These are phyloP conservation scores for Myiotriccus ornatus DNA, from an alignment of 2,797 vertebrate genomes.

Conservation along the genomic window DNA sequence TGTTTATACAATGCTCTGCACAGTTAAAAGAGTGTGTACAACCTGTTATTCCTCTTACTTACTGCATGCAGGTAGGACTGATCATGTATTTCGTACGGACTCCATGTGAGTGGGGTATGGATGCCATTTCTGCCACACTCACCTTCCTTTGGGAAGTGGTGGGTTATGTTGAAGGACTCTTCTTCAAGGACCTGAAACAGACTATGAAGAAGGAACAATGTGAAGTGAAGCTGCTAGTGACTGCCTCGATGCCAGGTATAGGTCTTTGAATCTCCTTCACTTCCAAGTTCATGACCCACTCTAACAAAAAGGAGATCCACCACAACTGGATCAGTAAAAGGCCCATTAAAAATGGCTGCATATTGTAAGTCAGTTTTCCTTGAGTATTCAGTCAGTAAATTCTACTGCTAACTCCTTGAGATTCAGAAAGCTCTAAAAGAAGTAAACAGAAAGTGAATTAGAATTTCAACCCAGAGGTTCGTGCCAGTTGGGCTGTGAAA, in stretches of 20 bases:
- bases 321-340: neutral
- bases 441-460: neutral
- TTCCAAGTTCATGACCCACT: neutral
- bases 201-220: constrained; percentile 99
- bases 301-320: neutral
- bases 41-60: neutral
- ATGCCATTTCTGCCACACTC: constrained; percentile 96
- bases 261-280: neutral
- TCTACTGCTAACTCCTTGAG: neutral
- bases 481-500: constrained; percentile 8
- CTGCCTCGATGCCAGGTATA: constrained; percentile 97
- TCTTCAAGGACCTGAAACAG: constrained; percentile 99
- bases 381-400: constrained; percentile 21
- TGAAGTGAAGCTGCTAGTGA: constrained; percentile 96
- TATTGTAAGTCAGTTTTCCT: neutral
- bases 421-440: neutral
- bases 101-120: constrained; percentile 98
- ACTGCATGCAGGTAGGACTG: constrained; percentile 85
- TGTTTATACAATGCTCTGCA: neutral
- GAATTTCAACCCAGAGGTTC: neutral
- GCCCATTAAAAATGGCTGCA: neutral
- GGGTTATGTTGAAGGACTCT: constrained; percentile 95
- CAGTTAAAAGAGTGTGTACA: neutral
- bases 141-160: constrained; percentile 99
- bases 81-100: constrained; percentile 99